Evolutionary conservation across 2,113 vertebrate species (phyloP).

Genomic region (Parotia lawesii): DNA sequence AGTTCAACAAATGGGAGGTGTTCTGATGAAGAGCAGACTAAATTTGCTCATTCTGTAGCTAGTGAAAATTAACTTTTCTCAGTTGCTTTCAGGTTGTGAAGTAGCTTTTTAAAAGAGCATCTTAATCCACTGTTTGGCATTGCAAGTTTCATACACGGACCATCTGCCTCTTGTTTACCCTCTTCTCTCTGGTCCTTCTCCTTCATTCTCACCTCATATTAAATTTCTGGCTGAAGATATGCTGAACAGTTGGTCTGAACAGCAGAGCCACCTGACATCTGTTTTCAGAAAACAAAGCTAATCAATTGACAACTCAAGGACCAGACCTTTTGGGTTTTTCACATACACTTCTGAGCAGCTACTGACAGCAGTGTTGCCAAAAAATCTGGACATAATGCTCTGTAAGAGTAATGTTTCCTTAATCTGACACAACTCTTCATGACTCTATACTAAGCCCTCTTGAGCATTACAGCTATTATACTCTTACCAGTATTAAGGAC

Average conservation of each 20-base stretch:
- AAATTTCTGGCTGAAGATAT: conserved; percentile 49
- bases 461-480: background rate
- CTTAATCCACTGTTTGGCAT: conserved; percentile 17
- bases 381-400: background rate
- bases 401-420: background rate
- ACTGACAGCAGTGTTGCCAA: background rate
- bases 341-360: background rate
- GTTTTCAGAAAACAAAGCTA: conserved; percentile 33
- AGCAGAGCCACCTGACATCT: conserved; percentile 37
- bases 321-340: background rate
- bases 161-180: conserved; percentile 43
- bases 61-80: background rate
- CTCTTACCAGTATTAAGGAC: background rate
- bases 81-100: background rate
- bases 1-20: background rate
- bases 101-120: conserved; percentile 20
- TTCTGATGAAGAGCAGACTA: background rate
- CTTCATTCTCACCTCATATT: conserved; percentile 41
- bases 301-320: background rate
- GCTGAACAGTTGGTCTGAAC: conserved; percentile 41
- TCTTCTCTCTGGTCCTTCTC: conserved; percentile 8
- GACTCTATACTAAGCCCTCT: background rate
- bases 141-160: conserved; percentile 3
- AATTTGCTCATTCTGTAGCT: background rate
- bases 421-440: background rate